phyloP scores from a whole-genome alignment of 1,140 invertebrate species.

The Choristoneura fumiferana region DNA sequence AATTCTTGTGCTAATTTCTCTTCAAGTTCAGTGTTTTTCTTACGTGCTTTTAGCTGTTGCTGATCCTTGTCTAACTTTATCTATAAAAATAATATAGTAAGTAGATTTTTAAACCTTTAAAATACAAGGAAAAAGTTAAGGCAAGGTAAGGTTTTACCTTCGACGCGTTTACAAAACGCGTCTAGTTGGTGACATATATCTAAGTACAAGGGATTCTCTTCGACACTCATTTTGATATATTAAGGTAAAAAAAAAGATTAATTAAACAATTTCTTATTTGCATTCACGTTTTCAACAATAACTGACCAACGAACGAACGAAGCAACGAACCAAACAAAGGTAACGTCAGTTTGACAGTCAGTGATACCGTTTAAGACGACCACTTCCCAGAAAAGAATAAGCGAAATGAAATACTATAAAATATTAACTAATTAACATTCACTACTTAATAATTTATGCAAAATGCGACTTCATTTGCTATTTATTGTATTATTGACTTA shows the following conservation, averaged over 20 bases:
- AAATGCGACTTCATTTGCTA: too few species aligned
- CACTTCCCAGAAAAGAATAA: too few species aligned
- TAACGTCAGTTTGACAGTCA: neutral
- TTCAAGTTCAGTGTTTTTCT: constrained; percentile 54
- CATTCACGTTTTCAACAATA: neutral
- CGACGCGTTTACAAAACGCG: constrained; percentile 39
- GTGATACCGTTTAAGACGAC: too few species aligned
- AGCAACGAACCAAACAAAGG: neutral
- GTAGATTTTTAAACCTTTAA: too few species aligned
- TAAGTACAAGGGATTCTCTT: constrained; percentile 37
- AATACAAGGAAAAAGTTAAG: too few species aligned
- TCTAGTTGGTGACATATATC: constrained; percentile 38
- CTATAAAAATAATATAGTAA: constrained; percentile 28
- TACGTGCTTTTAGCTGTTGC: constrained; percentile 45
- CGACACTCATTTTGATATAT: constrained; percentile 31
- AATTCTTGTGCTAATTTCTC: constrained; percentile 49
- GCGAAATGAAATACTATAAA: too few species aligned
- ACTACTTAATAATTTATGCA: too few species aligned
- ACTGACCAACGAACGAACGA: neutral
- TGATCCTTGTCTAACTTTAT: constrained; percentile 51
- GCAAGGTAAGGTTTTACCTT: too few species aligned
- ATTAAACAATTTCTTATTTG: too few species aligned
- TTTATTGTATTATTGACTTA: too few species aligned
- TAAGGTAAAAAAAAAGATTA: neutral
- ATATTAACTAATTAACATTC: too few species aligned